phyloP scores from a whole-genome alignment of 2,113 vertebrate species.

The Chaenocephalus aceratus region DNA sequence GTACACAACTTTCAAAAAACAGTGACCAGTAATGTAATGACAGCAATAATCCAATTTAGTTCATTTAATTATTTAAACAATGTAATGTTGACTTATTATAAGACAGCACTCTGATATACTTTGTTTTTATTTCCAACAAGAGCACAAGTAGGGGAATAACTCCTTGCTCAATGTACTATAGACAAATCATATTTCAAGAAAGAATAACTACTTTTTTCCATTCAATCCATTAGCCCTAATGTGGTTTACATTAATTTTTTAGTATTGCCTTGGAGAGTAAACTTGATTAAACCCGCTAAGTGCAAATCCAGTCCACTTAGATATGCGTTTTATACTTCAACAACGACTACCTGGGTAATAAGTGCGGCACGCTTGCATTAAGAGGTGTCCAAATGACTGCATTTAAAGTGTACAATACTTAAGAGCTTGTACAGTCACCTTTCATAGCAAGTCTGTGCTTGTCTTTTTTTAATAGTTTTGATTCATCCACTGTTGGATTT shows the following conservation, averaged over 20 bases:
- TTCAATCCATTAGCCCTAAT: conserved; percentile 57
- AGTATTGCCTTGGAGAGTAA: conserved; percentile 45
- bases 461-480: conserved; percentile 29
- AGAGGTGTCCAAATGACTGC: conserved; percentile 35
- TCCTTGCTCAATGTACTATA: background rate
- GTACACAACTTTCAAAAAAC: background rate
- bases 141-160: background rate
- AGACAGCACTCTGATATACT: background rate
- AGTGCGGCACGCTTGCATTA: conserved; percentile 48
- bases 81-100: background rate
- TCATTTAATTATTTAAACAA: background rate
- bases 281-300: conserved; percentile 66
- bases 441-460: conserved; percentile 12
- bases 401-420: conserved; percentile 50
- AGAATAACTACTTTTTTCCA: conserved; percentile 36
- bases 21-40: background rate
- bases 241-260: conserved; percentile 62
- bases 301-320: conserved; percentile 63
- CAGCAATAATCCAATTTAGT: background rate
- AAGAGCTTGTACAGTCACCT: conserved; percentile 2
- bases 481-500: conserved; percentile 18
- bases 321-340: conserved; percentile 52
- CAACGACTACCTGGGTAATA: conserved; percentile 52
- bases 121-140: background rate
- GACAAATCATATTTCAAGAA: conserved; percentile 14